Evolutionary conservation across 2,797 vertebrate species (phyloP).

Genomic region (Poecilia gillii): DNA sequence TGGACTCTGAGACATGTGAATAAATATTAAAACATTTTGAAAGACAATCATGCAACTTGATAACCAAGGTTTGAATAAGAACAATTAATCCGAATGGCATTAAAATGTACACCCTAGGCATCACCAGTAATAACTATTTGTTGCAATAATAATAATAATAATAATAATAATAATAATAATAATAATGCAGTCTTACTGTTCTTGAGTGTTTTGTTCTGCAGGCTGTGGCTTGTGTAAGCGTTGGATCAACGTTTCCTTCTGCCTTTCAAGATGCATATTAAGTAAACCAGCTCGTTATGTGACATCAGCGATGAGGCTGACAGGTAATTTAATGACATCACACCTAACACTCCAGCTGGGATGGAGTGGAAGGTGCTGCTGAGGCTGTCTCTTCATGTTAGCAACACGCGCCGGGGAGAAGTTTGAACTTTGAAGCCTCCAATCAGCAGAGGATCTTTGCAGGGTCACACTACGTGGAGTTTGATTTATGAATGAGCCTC

Average conservation of each 20-base stretch:
- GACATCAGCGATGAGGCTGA: constrained; percentile 22
- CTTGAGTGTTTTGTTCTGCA: not conserved
- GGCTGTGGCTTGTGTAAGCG: not conserved
- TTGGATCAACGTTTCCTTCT: not conserved
- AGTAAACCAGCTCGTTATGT: constrained; percentile 8
- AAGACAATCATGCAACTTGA: not conserved
- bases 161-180: not conserved
- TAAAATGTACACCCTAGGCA: not conserved
- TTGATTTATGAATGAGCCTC: constrained; percentile 42
- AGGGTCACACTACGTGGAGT: constrained; percentile 19
- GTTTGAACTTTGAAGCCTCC: constrained; percentile 17
- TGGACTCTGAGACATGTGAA: not conserved
- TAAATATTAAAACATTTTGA: not conserved
- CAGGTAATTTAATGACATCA: constrained; percentile 25
- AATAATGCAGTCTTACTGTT: not conserved
- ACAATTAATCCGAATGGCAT: not conserved
- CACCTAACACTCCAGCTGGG: constrained; percentile 2
- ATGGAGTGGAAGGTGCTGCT: constrained; percentile 46
- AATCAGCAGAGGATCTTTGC: not conserved
- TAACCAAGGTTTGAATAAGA: not conserved
- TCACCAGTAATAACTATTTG: not conserved
- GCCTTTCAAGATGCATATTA: not conserved
- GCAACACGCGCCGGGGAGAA: not conserved
- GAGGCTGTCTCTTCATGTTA: constrained; percentile 39
- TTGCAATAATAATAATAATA: not conserved